Percentiles rank a stretch among this genome's conserved stretches.
phyloP scores from a whole-genome alignment of 35 echinoderm and acorn worm genomes.

The Nesometra sesokonis region DNA sequence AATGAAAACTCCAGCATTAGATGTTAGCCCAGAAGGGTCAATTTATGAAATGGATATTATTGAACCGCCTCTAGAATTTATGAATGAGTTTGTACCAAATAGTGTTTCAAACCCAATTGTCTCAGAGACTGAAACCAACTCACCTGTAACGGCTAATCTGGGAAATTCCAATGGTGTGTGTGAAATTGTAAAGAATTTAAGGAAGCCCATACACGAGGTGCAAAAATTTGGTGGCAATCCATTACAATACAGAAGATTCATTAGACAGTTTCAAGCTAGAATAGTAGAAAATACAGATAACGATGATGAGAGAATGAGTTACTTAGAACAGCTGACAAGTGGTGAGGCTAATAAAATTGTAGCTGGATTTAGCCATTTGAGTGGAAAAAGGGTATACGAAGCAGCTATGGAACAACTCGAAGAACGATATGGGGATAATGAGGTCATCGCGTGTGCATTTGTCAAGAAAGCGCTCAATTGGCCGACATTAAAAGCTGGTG shows the following conservation, averaged over 20 bases:
- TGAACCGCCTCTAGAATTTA: too few relatives aligned
- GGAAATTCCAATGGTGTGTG: too few relatives aligned
- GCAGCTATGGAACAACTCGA: not conserved
- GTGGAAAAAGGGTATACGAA: not conserved
- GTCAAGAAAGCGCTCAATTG: not conserved
- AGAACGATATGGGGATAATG: not conserved
- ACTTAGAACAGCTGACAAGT: slow-evolving; percentile 2
- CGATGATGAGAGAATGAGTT: slow-evolving; percentile 17
- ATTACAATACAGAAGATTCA: slow-evolving; percentile 9
- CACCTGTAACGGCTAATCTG: too few relatives aligned
- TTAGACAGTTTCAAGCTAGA: slow-evolving; percentile 19
- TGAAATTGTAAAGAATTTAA: too few relatives aligned
- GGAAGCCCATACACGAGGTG: not conserved
- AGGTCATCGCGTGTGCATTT: not conserved
- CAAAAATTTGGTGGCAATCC: slow-evolving; percentile 17
- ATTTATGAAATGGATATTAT: too few relatives aligned
- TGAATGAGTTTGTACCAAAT: too few relatives aligned
- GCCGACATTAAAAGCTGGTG: not conserved
- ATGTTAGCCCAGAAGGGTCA: too few relatives aligned
- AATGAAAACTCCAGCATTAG: too few relatives aligned
- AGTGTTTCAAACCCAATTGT: too few relatives aligned
- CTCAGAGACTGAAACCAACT: too few relatives aligned
- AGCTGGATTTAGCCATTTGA: not conserved
- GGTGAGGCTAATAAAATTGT: not conserved
- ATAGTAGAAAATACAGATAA: not conserved